phyloP scores from a whole-genome alignment of 2,113 vertebrate species.

The Silurus meridionalis region DNA sequence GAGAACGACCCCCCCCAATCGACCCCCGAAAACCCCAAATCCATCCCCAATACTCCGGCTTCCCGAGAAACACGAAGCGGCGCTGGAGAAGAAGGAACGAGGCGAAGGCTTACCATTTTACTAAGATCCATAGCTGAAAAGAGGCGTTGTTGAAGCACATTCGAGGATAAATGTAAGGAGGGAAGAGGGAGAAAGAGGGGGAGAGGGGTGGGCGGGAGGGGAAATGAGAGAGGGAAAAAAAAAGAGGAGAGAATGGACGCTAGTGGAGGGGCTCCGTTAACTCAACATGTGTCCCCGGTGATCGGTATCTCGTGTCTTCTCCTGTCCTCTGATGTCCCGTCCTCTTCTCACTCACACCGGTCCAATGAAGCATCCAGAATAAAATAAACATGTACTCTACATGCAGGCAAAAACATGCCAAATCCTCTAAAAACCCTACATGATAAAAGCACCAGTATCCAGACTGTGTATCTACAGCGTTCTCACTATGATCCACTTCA shows the following conservation, averaged over 20 bases:
- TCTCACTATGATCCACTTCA: background rate
- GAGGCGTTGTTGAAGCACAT: constrained; percentile 36
- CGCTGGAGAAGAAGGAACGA: background rate
- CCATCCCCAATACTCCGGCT: background rate
- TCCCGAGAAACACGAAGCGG: background rate
- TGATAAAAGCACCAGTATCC: background rate
- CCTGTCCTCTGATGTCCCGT: constrained; percentile 19
- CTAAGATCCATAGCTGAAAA: constrained; percentile 71
- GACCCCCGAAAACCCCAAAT: constrained; percentile 5
- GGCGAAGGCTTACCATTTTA: constrained; percentile 72
- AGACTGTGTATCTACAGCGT: background rate
- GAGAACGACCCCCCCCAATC: background rate
- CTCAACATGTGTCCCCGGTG: constrained; percentile 75
- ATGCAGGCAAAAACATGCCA: background rate
- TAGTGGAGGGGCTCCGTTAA: constrained; percentile 62
- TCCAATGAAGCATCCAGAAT: background rate
- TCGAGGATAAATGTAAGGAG: background rate
- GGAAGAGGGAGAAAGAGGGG: background rate
- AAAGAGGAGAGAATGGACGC: constrained; percentile 55
- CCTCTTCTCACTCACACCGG: background rate
- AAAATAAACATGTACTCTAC: background rate
- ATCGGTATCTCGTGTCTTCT: constrained; percentile 59
- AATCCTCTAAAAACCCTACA: background rate
- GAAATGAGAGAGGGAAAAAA: constrained; percentile 27
- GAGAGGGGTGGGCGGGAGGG: background rate